Conservation (phyloP, 2,797 vertebrate genomes). For the Erithacus rubecula region DNA sequence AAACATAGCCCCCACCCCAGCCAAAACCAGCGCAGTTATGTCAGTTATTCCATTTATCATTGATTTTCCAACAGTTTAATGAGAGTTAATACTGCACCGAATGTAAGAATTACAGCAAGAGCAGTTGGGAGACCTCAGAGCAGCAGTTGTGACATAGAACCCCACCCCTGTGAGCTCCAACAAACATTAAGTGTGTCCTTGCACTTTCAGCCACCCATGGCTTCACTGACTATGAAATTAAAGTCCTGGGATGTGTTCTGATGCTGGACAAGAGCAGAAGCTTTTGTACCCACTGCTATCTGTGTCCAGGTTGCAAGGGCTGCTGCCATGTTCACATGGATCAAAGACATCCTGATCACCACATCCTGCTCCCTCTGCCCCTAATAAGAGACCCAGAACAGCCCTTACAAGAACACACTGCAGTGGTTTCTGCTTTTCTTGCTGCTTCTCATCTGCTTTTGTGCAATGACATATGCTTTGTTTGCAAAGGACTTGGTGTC, state of each 20-base stretch:
- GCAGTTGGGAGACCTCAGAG: not conserved
- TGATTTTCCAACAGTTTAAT: not conserved
- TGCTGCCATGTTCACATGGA: not conserved
- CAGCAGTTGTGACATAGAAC: not conserved
- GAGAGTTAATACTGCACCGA: not conserved
- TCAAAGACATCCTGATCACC: fast-evolving
- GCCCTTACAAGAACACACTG: not conserved
- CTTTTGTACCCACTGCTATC: not conserved
- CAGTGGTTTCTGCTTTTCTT: not conserved
- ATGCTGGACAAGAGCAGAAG: not conserved
- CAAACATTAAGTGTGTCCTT: not conserved
- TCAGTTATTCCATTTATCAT: not conserved
- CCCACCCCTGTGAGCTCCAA: not conserved
- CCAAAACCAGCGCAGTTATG: not conserved
- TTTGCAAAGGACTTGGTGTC: not conserved
- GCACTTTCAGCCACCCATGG: not conserved
- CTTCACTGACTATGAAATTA: not conserved
- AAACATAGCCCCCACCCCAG: not conserved
- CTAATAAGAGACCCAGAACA: fast-evolving
- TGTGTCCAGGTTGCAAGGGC: not conserved
- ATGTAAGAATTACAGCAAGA: fast-evolving
- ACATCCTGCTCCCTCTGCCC: not conserved
- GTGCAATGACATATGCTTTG: not conserved
- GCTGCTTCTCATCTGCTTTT: not conserved
- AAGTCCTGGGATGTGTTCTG: not conserved